These are phyloP conservation scores for Noctua pronuba DNA, from an alignment of 2,888 invertebrate species.

Conservation along the genomic window DNA sequence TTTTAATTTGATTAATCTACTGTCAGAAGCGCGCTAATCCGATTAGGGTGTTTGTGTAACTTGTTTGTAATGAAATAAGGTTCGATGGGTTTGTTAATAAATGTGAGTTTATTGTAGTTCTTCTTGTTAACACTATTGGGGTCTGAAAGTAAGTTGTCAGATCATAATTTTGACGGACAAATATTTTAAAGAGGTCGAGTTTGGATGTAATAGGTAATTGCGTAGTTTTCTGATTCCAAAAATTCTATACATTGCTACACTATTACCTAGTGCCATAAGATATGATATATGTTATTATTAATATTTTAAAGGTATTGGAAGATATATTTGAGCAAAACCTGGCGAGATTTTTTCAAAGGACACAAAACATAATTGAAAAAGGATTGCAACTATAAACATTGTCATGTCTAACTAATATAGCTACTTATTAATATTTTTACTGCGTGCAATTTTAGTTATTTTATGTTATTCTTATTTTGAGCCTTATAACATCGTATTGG, in stretches of 20 bases:
- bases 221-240: neutral
- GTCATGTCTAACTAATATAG: too few relatives aligned
- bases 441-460: too few relatives aligned
- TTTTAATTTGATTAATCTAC: constrained; percentile 60
- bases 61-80: constrained; percentile 19
- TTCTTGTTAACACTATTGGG: neutral
- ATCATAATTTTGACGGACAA: neutral
- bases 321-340: too few relatives aligned
- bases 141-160: neutral
- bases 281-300: neutral
- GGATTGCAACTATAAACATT: too few relatives aligned
- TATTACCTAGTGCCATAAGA: neutral
- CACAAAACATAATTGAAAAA: too few relatives aligned
- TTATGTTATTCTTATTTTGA: too few relatives aligned
- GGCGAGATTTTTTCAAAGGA: too few relatives aligned
- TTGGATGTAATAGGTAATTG: too few relatives aligned
- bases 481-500: too few relatives aligned
- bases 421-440: too few relatives aligned
- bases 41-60: constrained; percentile 51
- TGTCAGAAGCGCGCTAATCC: constrained; percentile 53
- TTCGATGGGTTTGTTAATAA: constrained; percentile 3
- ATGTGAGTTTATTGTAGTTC: neutral
- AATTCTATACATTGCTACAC: neutral
- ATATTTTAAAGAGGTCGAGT: neutral
- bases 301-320: too few relatives aligned